These are phyloP conservation scores for Lasius fuliginosus DNA, from an alignment of 2,888 invertebrate species.

Conservation along the genomic window DNA sequence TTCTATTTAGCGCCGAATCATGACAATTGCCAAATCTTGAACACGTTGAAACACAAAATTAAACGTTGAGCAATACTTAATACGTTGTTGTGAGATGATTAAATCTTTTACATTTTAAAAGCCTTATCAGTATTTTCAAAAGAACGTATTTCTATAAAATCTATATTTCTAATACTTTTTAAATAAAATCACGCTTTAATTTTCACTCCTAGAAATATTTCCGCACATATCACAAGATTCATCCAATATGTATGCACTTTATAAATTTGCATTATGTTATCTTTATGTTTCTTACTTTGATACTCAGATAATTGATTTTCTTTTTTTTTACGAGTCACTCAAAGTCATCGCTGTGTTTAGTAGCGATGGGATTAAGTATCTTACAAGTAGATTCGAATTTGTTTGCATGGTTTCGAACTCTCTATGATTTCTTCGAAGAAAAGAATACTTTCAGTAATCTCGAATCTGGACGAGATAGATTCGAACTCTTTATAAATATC, in stretches of 20 bases:
- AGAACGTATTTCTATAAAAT: not conserved
- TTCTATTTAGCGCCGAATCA: not conserved
- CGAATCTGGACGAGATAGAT: no score
- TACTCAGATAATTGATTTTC: slow-evolving; percentile 12
- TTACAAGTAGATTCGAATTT: no score
- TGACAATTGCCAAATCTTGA: slow-evolving; percentile 21
- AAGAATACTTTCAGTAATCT: no score
- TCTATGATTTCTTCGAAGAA: no score
- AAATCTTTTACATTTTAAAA: not conserved
- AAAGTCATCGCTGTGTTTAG: not conserved
- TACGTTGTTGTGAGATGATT: not conserved
- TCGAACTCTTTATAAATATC: no score
- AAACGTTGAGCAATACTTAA: not conserved
- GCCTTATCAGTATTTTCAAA: not conserved
- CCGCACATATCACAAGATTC: not conserved
- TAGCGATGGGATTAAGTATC: no score
- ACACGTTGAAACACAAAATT: not conserved
- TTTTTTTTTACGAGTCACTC: slow-evolving; percentile 19
- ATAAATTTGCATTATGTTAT: not conserved
- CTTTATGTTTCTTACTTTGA: not conserved
- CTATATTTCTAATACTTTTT: not conserved
- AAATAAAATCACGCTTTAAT: not conserved
- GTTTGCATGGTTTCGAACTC: no score
- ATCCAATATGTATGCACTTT: not conserved
- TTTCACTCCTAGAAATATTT: not conserved